Evolutionary conservation across 1,140 invertebrate genomes (phyloP).

Genomic region (Musca vetustissima): DNA sequence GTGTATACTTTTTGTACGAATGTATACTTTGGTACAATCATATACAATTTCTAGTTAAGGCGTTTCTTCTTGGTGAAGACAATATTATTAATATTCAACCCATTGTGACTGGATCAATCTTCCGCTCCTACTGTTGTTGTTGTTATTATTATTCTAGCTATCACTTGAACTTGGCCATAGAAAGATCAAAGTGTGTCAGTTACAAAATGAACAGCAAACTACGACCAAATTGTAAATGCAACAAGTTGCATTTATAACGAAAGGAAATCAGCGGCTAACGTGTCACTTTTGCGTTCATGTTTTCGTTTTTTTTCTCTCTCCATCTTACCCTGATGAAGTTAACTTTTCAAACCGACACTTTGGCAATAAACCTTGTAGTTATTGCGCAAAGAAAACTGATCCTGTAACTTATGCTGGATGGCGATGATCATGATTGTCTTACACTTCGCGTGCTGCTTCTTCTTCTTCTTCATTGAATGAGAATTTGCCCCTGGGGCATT

Average conservation of each 20-base stretch:
- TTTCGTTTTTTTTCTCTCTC: background rate
- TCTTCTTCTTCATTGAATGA: background rate
- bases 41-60: too few species aligned
- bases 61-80: too few species aligned
- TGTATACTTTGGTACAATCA: too few species aligned
- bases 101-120: too few species aligned
- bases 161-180: slow-evolving; percentile 2
- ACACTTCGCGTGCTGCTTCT: background rate
- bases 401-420: background rate
- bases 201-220: slow-evolving; percentile 2
- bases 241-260: too few species aligned
- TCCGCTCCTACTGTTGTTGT: too few species aligned
- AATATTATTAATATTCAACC: too few species aligned
- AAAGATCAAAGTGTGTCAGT: slow-evolving; percentile 25
- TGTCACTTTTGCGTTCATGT: slow-evolving; percentile 3
- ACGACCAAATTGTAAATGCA: background rate
- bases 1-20: too few species aligned
- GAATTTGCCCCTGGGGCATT: slow-evolving; percentile 16
- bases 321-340: slow-evolving; percentile 6
- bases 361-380: background rate
- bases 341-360: too few species aligned
- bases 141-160: background rate
- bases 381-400: background rate
- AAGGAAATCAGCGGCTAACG: slow-evolving; percentile 10
- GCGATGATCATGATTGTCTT: background rate